Base-by-base conservation (phyloP, 2,797 vertebrate genomes). In the Petrocephalus sullivani region DNA sequence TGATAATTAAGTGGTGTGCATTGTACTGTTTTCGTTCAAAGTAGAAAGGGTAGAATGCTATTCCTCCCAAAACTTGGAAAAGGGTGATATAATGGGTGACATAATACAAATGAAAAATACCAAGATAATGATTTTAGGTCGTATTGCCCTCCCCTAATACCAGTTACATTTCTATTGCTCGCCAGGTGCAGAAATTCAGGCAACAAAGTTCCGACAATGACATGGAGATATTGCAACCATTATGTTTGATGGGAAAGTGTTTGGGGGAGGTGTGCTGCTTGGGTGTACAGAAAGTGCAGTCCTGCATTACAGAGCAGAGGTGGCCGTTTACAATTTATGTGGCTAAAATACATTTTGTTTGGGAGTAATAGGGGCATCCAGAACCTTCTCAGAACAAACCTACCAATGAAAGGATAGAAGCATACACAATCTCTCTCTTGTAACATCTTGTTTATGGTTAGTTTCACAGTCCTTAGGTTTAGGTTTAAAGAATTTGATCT, bases 301-400 rank as follows among this genome's bases (percentile, higher is more conserved):
- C 19, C 21, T 83, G 81, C 53, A 19, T 21, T 54, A 54, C 21
- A 21, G 9, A 51, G 81, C 8, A 53, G 81, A 46, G n/a, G n/a
- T 53, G 21, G 41, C 46, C 10, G 1, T 83, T 83, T 57, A 85
- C 21, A 58, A 41, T 57, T 57, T 37, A 23, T 53, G 56, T 58
- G 56, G 14, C 33, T 86, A 23, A 58, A 60, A 86, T 86, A 41
- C 84, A 86, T 37, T 54, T 86, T 37, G 21, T 85, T 54, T 85
- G 53, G 21, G 51, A 54, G 51, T 14, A 37, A n/a, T 58, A 41
- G 37, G 23, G 53, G 28, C 33, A 86, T 86, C 33, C 53, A 60
- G 53, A 86, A 33, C 53, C 19, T 33, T 86, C 23, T 86, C 84
- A 37, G 33, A 37, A 10, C 71, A 60, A 54, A 56, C 23, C 54